Evolutionary conservation across 2,888 invertebrate genomes (phyloP).

Genomic region (Taphrorychus bicolor): DNA sequence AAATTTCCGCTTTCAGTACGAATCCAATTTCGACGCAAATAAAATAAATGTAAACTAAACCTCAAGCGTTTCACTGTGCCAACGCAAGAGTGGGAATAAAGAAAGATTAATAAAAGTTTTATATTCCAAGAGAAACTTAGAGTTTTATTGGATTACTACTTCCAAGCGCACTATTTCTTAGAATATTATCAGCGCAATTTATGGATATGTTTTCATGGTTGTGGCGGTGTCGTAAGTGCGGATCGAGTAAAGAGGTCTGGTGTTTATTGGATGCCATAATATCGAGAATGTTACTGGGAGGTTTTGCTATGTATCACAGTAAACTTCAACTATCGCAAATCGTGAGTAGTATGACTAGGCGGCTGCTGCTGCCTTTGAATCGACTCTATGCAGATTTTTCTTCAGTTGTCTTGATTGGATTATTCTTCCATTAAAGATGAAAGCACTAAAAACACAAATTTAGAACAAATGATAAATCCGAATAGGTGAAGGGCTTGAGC

Average conservation of each 20-base stretch:
- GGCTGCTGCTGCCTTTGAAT: no score
- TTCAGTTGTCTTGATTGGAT: no score
- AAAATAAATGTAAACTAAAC: constrained; percentile 23
- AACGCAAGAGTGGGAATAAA: constrained; percentile 22
- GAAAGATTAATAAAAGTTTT: constrained; percentile 37
- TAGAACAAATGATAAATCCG: no score
- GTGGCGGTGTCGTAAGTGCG: neutral
- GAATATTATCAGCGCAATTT: constrained; percentile 15
- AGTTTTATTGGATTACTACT: constrained; percentile 26
- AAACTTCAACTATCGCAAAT: no score
- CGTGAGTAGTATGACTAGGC: no score
- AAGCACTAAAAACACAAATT: no score
- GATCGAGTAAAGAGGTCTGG: neutral
- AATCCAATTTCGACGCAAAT: constrained; percentile 1
- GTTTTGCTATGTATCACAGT: no score
- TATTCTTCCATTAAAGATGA: no score
- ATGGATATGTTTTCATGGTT: constrained; percentile 11
- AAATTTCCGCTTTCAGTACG: neutral
- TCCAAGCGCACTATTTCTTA: constrained; percentile 26
- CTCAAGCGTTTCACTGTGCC: constrained; percentile 13
- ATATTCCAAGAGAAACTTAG: constrained; percentile 25
- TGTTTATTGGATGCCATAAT: neutral
- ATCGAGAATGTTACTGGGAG: neutral
- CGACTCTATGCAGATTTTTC: no score
- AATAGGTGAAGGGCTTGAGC: no score